Evolutionary conservation across 2,888 invertebrate genomes (phyloP).

Genomic region (Ceriagrion tenellum): DNA sequence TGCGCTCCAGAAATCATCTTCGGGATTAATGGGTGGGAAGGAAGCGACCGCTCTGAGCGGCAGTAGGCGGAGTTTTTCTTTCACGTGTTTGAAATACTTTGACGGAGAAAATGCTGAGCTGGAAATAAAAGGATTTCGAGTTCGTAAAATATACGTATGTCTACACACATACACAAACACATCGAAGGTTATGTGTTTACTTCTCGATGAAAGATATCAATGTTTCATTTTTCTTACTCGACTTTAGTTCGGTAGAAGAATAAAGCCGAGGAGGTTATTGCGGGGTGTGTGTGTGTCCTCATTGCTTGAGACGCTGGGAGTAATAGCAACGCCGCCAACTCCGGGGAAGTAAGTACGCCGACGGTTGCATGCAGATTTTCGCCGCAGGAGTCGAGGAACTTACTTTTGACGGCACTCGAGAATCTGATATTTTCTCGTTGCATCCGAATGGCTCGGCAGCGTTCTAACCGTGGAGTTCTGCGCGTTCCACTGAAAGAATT

Average conservation of each 20-base stretch:
- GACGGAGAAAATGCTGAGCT: neutral
- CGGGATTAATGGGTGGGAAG: slow-evolving; percentile 51
- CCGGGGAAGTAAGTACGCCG: neutral
- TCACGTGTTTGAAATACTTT: neutral
- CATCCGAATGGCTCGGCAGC: neutral
- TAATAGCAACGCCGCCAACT: neutral
- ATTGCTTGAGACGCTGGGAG: neutral
- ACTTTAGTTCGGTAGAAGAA: neutral
- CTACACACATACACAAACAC: neutral
- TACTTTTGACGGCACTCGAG: neutral
- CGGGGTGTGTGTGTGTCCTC: neutral
- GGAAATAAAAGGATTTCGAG: neutral
- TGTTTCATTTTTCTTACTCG: neutral
- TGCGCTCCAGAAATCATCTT: slow-evolving; percentile 30
- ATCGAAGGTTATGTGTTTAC: neutral
- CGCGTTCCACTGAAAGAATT: no score
- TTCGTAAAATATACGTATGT: neutral
- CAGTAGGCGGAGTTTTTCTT: neutral
- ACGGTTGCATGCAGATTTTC: neutral
- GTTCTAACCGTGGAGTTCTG: neutral
- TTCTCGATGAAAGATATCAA: neutral
- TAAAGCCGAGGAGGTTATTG: neutral
- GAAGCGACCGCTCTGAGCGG: neutral
- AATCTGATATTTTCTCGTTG: neutral
- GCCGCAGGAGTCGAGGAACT: neutral